Conservation (phyloP, 64 coral and sea anemone species). For the Hydrozoanthus tunicans region DNA sequence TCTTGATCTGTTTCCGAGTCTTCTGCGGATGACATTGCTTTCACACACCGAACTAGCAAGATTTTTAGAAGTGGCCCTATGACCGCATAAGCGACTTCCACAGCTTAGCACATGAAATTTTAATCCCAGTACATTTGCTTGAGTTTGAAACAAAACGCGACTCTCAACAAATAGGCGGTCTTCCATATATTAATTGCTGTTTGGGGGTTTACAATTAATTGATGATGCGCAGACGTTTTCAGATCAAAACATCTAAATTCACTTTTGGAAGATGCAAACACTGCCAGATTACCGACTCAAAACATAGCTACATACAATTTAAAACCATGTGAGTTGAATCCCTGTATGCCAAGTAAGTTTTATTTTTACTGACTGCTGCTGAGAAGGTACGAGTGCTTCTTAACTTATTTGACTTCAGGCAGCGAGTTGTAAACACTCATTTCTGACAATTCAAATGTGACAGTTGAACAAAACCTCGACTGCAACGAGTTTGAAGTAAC, state of each 20-base stretch:
- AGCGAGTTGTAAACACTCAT: conserved; percentile 25
- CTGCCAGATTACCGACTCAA: not conserved
- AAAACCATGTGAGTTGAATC: conserved; percentile 1
- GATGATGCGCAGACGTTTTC: not conserved
- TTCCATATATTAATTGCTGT: conserved; percentile 75
- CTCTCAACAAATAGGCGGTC: conserved; percentile 55
- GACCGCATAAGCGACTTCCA: conserved; percentile 54
- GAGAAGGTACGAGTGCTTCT: conserved; percentile 50
- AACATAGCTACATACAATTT: not conserved
- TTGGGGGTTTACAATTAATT: conserved; percentile 56
- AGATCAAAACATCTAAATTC: conserved; percentile 40
- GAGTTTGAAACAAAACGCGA: conserved; percentile 70
- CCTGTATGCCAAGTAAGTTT: conserved; percentile 36
- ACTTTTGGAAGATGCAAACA: conserved; percentile 7
- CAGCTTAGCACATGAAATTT: conserved; percentile 73
- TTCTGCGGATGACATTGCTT: conserved; percentile 47
- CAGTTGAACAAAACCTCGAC: conserved; percentile 2
- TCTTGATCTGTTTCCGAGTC: conserved; percentile 23
- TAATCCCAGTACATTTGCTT: conserved; percentile 73
- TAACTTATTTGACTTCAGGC: conserved; percentile 39
- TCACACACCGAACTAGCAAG: not conserved
- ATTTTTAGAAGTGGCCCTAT: conserved; percentile 28
- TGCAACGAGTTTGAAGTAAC: conserved; percentile 3
- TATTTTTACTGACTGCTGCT: conserved; percentile 28
- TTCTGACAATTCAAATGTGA: not conserved